Evolutionary conservation across 2,113 vertebrate genomes (phyloP).

Genomic region (Bostrychus sinensis): DNA sequence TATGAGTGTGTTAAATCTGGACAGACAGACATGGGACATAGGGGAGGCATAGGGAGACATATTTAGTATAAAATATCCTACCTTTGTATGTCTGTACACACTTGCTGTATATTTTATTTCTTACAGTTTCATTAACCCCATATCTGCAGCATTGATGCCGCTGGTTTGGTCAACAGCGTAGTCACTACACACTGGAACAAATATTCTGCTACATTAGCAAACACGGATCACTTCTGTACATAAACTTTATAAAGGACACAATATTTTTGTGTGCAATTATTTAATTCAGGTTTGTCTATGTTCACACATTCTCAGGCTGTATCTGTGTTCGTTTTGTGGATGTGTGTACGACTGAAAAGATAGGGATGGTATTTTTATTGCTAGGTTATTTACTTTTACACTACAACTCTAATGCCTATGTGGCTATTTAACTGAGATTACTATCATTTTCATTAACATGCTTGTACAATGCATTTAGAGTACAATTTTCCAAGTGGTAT

Average conservation of each 20-base stretch:
- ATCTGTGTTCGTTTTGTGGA: slow-evolving; percentile 17
- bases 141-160: slow-evolving; percentile 47
- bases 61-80: slow-evolving; percentile 42
- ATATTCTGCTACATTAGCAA: slow-evolving; percentile 54
- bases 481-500: neutral
- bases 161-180: slow-evolving; percentile 75
- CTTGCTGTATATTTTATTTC: slow-evolving; percentile 21
- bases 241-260: slow-evolving; percentile 35
- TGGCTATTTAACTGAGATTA: neutral
- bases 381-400: slow-evolving; percentile 28
- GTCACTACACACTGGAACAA: slow-evolving; percentile 79
- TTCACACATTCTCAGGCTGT: slow-evolving; percentile 62
- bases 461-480: neutral
- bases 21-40: slow-evolving; percentile 63
- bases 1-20: slow-evolving; percentile 45
- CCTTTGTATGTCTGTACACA: slow-evolving; percentile 12
- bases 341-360: slow-evolving; percentile 8
- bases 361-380: slow-evolving; percentile 34
- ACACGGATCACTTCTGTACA: slow-evolving; percentile 40
- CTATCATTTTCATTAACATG: neutral
- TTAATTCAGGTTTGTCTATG: slow-evolving; percentile 60
- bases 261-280: slow-evolving; percentile 49
- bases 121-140: slow-evolving; percentile 29
- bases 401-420: slow-evolving; percentile 38
- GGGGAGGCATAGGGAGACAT: slow-evolving; percentile 43